These are phyloP conservation scores for Pedicia rivosa DNA, from an alignment of 2,888 invertebrate species.

Conservation along the genomic window DNA sequence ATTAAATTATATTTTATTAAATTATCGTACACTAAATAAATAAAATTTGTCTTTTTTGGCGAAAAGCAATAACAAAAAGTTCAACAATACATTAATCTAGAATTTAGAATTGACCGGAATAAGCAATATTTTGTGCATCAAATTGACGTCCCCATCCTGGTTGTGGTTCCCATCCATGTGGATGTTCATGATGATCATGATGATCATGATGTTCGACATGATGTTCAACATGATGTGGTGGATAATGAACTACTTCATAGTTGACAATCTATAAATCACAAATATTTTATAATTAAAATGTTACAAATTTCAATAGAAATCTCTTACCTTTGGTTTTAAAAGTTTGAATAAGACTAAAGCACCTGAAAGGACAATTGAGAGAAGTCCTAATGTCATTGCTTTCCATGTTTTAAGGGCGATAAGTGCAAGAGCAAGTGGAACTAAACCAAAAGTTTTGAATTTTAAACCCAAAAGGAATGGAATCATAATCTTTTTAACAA, in stretches of 20 bases:
- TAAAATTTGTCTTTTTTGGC: no score
- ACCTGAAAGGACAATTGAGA: constrained; percentile 69
- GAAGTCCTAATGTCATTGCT: constrained; percentile 67
- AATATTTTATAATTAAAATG: constrained; percentile 6
- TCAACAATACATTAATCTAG: background rate
- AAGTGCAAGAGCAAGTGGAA: constrained; percentile 62
- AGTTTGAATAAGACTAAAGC: constrained; percentile 77
- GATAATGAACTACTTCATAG: constrained; percentile 76
- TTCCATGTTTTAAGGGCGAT: constrained; percentile 85
- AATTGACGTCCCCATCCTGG: constrained; percentile 45
- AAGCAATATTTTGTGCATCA: constrained; percentile 30
- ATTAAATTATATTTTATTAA: no score
- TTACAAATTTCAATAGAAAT: background rate
- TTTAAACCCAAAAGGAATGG: constrained; percentile 75
- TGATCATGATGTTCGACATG: constrained; percentile 41
- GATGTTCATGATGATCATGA: constrained; percentile 14
- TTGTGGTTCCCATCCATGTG: constrained; percentile 34
- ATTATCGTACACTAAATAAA: no score
- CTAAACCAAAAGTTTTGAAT: constrained; percentile 70
- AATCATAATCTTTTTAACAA: constrained; percentile 69
- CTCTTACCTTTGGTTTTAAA: constrained; percentile 58
- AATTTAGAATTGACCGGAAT: constrained; percentile 19
- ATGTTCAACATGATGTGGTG: constrained; percentile 51
- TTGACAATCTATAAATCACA: constrained; percentile 41
- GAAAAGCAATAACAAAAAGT: constrained; percentile 1